A percentile compares a stretch with the other conserved stretches of the same genome.
phyloP scores from a whole-genome alignment of 2,888 invertebrate species.

The Gryllus longicercus region DNA sequence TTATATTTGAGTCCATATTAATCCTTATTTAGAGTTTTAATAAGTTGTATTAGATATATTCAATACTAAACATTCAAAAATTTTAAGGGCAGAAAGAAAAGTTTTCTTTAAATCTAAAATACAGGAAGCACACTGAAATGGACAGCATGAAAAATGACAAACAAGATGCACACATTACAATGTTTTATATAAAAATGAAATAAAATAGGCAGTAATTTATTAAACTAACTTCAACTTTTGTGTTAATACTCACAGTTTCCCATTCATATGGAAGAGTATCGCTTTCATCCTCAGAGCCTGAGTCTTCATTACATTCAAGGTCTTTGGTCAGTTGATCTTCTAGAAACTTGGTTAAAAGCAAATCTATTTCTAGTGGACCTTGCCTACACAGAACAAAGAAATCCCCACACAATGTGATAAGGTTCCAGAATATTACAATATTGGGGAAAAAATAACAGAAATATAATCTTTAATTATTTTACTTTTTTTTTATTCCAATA shows the following conservation, averaged over 20 bases:
- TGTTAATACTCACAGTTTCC: conserved; percentile 62
- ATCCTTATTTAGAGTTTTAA: too few species aligned
- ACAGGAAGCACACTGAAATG: neutral
- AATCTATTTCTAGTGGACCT: conserved; percentile 61
- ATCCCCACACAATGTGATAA: neutral
- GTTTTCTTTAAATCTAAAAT: neutral
- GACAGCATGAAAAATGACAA: neutral
- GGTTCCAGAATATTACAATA: neutral
- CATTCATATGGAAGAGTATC: conserved; percentile 75
- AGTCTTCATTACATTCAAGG: conserved; percentile 61
- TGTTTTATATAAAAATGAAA: neutral
- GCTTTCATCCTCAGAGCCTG: conserved; percentile 65
- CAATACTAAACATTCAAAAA: too few species aligned
- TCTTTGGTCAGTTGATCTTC: conserved; percentile 62
- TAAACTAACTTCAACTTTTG: neutral
- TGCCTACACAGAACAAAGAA: conserved; percentile 47
- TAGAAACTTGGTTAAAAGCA: conserved; percentile 55
- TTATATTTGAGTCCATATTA: too few species aligned
- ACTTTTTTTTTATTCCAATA: too few species aligned
- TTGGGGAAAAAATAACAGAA: neutral
- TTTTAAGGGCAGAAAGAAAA: too few species aligned
- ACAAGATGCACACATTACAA: conserved; percentile 23
- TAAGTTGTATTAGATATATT: too few species aligned
- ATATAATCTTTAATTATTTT: neutral
- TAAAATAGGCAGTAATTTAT: neutral